Evolutionary conservation across 2,888 invertebrate species (phyloP), one percentile per base, ranked within the genome.

Genomic region (Cremastobaeus sp.): DNA sequence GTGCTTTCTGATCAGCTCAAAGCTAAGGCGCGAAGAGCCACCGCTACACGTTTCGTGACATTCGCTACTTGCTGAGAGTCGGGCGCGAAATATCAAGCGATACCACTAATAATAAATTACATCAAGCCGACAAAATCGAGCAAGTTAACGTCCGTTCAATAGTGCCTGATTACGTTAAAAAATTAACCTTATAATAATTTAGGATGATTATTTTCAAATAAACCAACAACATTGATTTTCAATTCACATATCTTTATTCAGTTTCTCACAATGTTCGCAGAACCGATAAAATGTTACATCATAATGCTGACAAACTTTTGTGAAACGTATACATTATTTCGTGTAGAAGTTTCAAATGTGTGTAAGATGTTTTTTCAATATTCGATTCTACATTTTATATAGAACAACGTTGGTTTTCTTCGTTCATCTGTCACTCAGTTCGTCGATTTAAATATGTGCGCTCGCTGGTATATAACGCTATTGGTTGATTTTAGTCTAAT

Each of bases 1-100:
- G 80, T 70, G 68, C 72, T 70, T 74, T 71, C 71, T 68, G 77
- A 74, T 76, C 76, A 52, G 69, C 39, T 74, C 70, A 62, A 65
- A 68, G 48, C 65, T 55, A 41, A 74, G 47, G 50, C 70, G 70
- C 70, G 30, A 74, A 69, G 52, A 45, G 60, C 74, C 69, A 64
- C 64, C 35, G 47, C 52, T 37, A 18, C 43, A 14, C 37, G 48
- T 37, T 48, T 65, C 68, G 64, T 52, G 68, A 52, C 64, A 60
- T 54, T 70, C 54, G 70, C 70, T 74, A 74, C 74, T 74, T 70
- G 65, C 54, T 66, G 70, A 65, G 62, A 70, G 70, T 66, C 66
- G 52, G 65, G 70, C 74, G 69, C 70, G 50, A 74, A 62, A 74
- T 70, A 74, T 74, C 70, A 54, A 37, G 32, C 60, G 70, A 70